These are phyloP conservation scores for Abrostola tripartita DNA, from an alignment of 2,888 invertebrate species.

Conservation along the genomic window DNA sequence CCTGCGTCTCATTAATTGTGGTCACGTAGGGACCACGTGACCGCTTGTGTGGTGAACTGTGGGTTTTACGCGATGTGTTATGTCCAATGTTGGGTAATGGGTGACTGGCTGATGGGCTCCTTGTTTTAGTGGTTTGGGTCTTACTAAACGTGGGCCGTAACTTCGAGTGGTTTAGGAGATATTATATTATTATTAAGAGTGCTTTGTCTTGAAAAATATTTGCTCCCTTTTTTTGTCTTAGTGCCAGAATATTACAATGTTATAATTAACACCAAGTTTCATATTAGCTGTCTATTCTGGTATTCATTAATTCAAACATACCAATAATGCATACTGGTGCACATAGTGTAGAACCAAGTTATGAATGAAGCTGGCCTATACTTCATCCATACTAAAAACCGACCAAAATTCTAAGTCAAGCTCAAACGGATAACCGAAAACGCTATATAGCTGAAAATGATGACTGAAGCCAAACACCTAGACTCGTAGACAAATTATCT, in stretches of 20 bases:
- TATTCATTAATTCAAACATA: too few species aligned
- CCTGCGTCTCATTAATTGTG: constrained; percentile 80
- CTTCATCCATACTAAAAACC: too few species aligned
- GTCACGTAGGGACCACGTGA: constrained; percentile 76
- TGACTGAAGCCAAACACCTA: constrained; percentile 10
- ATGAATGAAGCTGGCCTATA: too few species aligned
- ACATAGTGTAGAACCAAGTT: too few species aligned
- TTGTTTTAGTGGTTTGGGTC: constrained; percentile 41
- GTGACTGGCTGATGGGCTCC: constrained; percentile 44
- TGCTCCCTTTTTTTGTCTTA: too few species aligned
- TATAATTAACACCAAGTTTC: too few species aligned
- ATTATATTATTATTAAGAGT: constrained; percentile 1
- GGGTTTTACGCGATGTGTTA: constrained; percentile 58
- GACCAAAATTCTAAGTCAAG: too few species aligned
- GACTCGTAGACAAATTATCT: constrained; percentile 7
- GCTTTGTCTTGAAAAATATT: neutral
- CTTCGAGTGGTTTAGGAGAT: constrained; percentile 13
- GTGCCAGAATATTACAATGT: too few species aligned
- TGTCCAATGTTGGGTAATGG: constrained; percentile 54
- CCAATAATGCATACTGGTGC: too few species aligned
- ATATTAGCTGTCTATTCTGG: too few species aligned
- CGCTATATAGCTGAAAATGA: neutral
- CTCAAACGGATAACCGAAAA: neutral
- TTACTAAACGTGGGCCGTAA: constrained; percentile 19
- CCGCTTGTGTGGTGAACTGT: constrained; percentile 57